A percentile compares a stretch with the other conserved stretches of the same genome.
Evolutionary conservation across 2,888 invertebrate species (phyloP).

Genomic region (Heteropelma amictum): DNA sequence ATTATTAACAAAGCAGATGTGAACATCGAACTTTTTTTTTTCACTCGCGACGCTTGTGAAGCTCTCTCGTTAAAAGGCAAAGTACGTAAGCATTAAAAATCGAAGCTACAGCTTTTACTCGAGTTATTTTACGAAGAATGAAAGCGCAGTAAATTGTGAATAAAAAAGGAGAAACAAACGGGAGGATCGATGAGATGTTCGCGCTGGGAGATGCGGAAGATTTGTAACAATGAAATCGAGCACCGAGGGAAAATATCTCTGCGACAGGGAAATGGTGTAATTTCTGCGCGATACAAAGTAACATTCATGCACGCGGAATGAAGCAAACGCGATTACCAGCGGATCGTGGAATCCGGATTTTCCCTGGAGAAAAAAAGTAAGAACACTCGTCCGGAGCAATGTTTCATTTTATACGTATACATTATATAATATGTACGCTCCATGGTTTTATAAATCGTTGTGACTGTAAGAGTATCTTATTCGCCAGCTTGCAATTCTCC

Average conservation of each 20-base stretch:
- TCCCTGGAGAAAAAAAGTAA: slow-evolving; percentile 2
- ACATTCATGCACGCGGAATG: slow-evolving; percentile 30
- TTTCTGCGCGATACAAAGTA: slow-evolving; percentile 20
- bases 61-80: no score
- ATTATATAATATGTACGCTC: background rate
- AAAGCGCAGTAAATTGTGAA: no score
- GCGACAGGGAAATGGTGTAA: background rate
- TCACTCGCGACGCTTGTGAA: no score
- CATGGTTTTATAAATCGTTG: no score
- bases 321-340: slow-evolving; percentile 49
- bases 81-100: no score
- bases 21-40: no score
- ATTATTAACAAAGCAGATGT: no score
- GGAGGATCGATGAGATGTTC: no score
- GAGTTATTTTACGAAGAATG: background rate
- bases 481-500: slow-evolving; percentile 27
- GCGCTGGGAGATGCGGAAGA: no score
- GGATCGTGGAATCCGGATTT: slow-evolving; percentile 37
- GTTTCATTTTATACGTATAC: background rate
- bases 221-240: background rate
- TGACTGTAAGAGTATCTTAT: slow-evolving; percentile 1
- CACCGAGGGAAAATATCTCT: no score
- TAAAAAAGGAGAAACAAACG: no score
- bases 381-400: background rate
- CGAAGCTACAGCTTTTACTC: no score